Percentiles rank a stretch among this genome's conserved stretches.
Conservation (phyloP, 2,888 invertebrate species). For the Drosophila antonietae region DNA sequence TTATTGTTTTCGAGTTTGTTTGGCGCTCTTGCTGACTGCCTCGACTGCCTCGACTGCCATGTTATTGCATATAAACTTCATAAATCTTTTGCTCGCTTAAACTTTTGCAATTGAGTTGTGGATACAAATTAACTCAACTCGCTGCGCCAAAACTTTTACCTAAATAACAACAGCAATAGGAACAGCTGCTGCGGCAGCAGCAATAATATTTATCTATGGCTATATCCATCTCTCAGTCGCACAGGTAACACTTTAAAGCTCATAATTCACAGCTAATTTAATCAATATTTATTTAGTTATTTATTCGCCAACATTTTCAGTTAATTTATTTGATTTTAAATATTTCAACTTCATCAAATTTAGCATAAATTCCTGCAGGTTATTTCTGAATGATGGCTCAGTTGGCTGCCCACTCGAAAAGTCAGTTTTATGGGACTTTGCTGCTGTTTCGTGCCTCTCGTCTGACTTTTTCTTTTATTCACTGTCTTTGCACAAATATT, state of each 20-base stretch:
- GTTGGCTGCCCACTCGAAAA: conserved; percentile 28
- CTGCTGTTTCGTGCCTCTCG: conserved; percentile 7
- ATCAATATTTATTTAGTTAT: background rate
- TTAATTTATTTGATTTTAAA: background rate
- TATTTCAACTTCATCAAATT: background rate
- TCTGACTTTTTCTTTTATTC: conserved; percentile 30
- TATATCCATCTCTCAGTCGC: background rate
- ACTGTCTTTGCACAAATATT: conserved; percentile 55
- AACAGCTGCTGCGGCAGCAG: conserved; percentile 35
- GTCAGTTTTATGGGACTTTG: conserved; percentile 22
- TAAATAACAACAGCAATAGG: conserved; percentile 50
- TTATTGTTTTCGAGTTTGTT: conserved; percentile 56
- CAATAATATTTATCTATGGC: conserved; percentile 36
- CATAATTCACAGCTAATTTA: background rate
- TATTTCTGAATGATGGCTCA: conserved; percentile 4
- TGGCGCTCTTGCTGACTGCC: conserved; percentile 27
- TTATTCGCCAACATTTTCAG: background rate
- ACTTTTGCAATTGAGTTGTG: conserved; percentile 79
- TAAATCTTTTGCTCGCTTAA: conserved; percentile 78
- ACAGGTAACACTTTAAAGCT: background rate
- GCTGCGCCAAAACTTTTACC: conserved; percentile 69
- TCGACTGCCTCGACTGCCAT: conserved; percentile 34
- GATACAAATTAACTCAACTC: conserved; percentile 80
- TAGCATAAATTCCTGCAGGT: background rate
- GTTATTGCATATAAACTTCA: conserved; percentile 77